phyloP scores from a whole-genome alignment of 1,140 invertebrate genomes.

The Drosophila erecta region DNA sequence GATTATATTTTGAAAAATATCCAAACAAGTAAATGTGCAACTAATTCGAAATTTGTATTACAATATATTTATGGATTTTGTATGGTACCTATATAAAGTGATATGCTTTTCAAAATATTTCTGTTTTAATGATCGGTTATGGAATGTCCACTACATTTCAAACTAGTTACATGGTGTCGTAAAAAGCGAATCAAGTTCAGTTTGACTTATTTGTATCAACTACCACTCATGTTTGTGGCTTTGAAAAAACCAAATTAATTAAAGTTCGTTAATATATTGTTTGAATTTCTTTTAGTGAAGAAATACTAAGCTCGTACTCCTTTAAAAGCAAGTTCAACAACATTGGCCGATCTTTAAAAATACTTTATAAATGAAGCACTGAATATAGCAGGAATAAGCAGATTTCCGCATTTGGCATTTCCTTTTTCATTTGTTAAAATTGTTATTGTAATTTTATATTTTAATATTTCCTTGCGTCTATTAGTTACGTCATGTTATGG shows the following conservation, averaged over 20 bases:
- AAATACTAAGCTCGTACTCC: neutral
- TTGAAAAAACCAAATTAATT: neutral
- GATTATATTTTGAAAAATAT: neutral
- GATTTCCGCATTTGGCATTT: too few relatives aligned
- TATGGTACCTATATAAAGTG: neutral
- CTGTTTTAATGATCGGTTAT: neutral
- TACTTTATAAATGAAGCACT: too few relatives aligned
- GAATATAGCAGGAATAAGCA: too few relatives aligned
- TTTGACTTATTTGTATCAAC: neutral
- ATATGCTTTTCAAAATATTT: neutral
- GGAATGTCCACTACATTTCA: neutral
- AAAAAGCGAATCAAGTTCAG: neutral
- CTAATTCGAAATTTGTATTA: neutral
- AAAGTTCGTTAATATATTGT: neutral
- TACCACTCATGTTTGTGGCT: neutral
- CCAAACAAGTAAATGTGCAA: neutral
- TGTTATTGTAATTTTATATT: too few relatives aligned
- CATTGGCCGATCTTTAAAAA: too few relatives aligned
- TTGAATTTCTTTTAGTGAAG: too few relatives aligned
- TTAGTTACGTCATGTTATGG: too few relatives aligned
- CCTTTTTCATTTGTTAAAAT: too few relatives aligned
- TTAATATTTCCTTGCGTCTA: too few relatives aligned
- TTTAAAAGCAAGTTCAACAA: neutral
- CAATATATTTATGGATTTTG: slow-evolving; percentile 1
- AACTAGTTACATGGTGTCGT: neutral